phyloP scores from a whole-genome alignment of 2,113 vertebrate species.

The Apistogramma diplotaenia region DNA sequence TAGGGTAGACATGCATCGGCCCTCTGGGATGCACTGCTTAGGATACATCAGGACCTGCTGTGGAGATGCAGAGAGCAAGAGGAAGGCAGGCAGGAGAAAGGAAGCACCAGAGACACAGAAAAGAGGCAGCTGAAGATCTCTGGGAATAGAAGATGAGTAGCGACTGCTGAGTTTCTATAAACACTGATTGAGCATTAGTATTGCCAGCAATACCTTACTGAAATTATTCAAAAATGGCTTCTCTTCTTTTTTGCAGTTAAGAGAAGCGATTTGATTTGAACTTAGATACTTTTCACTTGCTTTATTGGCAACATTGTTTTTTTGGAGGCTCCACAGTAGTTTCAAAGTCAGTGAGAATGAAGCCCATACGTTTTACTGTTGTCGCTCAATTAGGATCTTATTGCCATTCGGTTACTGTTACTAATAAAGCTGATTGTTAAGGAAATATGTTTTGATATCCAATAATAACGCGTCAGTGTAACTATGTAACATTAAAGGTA shows the following conservation, averaged over 20 bases:
- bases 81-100: neutral
- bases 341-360: neutral
- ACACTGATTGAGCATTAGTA: neutral
- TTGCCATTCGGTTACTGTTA: neutral
- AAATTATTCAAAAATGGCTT: neutral
- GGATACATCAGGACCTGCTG: slow-evolving; percentile 15
- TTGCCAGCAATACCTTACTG: neutral
- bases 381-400: neutral
- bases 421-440: neutral
- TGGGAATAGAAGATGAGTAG: neutral
- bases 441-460: neutral
- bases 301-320: no score
- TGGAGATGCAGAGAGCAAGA: slow-evolving; percentile 11
- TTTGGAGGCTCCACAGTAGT: neutral
- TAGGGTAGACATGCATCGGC: slow-evolving; percentile 4
- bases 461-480: neutral
- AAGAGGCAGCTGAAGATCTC: neutral
- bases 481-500: neutral
- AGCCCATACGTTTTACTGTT: neutral
- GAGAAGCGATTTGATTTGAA: neutral
- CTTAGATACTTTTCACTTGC: neutral
- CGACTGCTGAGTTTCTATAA: neutral
- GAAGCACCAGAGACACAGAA: neutral
- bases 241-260: neutral
- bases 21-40: slow-evolving; percentile 44